Evolutionary conservation across 2,797 vertebrate genomes (phyloP), one percentile per base, ranked within the genome.

Genomic region (Salmo trutta): DNA sequence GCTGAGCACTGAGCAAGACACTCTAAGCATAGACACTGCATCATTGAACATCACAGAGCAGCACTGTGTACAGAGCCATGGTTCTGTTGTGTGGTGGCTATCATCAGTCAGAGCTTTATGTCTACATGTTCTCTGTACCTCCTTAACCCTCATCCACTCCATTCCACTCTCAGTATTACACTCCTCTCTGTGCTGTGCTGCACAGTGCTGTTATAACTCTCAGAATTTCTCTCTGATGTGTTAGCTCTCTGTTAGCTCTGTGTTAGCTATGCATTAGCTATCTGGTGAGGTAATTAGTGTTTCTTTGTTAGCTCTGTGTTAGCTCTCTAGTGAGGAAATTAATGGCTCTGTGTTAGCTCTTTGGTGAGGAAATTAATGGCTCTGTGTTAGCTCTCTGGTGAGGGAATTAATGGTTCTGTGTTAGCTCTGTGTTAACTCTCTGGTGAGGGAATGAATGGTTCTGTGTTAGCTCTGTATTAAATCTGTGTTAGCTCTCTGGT

Each of bases 31-130:
- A 21, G 56, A 21, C n/a, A 1, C 19, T 21, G 56, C 5, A 8
- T n/a, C 7, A 10, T 21, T 21, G n/a, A n/a, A 6, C 59, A 7
- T 21, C 10, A 3, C 6, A n/a, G 59, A 24, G 59, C 8, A 64
- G 59, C 12, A 24, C 21, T 10, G 16, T 10, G 8, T 17, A 54
- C 53, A 17, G 53, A 19, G 15, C 53, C 15, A 54, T 86, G 87
- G 88, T 90, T 92, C 89, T 90, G 88, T 88, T 80, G 79, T 87
- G 89, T 86, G 86, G 87, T 88, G 86, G 91, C 89, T 91, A 90
- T 93, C 92, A 91, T 90, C 86, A 19, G 27, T n/a, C 64, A 77
- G 77, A 86, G 84, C 88, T 90, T 92, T 90, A 89, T 91, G 88
- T 91, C 90, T 90, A 91, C 91, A 92, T 93, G 91, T 88, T 89